phyloP scores from a whole-genome alignment of 1,140 invertebrate species.

The Cydia splendana region DNA sequence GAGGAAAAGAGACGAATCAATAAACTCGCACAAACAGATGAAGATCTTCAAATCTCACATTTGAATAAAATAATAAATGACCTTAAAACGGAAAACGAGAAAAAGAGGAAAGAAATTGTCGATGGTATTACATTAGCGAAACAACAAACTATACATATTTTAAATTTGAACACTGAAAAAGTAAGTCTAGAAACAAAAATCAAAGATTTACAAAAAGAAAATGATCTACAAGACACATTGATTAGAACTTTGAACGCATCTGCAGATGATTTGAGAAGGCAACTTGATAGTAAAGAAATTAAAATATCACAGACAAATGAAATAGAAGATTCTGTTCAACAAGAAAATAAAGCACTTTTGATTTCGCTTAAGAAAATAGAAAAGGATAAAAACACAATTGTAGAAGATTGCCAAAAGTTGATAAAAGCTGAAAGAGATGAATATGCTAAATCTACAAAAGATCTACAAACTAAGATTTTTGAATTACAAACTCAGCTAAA shows the following conservation, averaged over 20 bases:
- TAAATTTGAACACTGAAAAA: constrained; percentile 53
- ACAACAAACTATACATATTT: constrained; percentile 50
- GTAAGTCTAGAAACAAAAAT: constrained; percentile 48
- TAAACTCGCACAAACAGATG: constrained; percentile 57
- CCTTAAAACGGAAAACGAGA: constrained; percentile 46
- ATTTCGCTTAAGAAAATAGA: constrained; percentile 63
- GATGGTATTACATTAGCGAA: constrained; percentile 46
- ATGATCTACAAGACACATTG: constrained; percentile 52
- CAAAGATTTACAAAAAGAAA: constrained; percentile 49
- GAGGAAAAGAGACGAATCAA: constrained; percentile 36
- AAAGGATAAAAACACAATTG: constrained; percentile 65
- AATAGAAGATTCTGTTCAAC: constrained; percentile 42
- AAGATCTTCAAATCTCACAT: constrained; percentile 43
- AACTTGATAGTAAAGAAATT: constrained; percentile 51
- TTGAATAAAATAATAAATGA: constrained; percentile 46
- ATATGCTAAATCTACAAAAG: constrained; percentile 62
- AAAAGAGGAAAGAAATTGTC: constrained; percentile 47
- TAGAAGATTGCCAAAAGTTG: constrained; percentile 68
- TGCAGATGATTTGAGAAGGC: constrained; percentile 50
- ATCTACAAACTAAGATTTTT: constrained; percentile 60
- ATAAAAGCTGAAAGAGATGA: constrained; percentile 68
- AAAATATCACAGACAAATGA: constrained; percentile 45
- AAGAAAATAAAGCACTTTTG: constrained; percentile 62
- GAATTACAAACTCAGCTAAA: constrained; percentile 63
- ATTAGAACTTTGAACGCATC: constrained; percentile 50